These are phyloP conservation scores for Athripsodes cinereus DNA, from an alignment of 2,888 invertebrate species.

Conservation along the genomic window DNA sequence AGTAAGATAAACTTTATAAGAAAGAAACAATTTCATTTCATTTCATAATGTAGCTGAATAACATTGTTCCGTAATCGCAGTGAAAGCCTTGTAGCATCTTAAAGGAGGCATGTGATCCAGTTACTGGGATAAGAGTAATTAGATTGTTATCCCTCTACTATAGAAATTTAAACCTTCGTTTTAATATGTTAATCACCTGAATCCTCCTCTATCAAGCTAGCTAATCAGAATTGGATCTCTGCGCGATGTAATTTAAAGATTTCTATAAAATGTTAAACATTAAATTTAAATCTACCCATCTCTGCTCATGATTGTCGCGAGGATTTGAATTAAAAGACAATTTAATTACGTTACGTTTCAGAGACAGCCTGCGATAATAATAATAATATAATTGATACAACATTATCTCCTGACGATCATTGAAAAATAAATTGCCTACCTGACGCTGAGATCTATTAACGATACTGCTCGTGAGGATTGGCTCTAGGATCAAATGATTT, in stretches of 20 bases:
- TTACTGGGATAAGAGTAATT: constrained; percentile 16
- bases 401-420: too few relatives aligned
- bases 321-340: not conserved
- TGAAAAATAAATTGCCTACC: too few relatives aligned
- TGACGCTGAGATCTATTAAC: too few relatives aligned
- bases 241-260: not conserved
- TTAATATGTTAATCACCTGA: constrained; percentile 4
- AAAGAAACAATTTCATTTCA: too few relatives aligned
- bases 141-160: constrained; percentile 10
- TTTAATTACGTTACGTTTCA: too few relatives aligned
- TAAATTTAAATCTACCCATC: not conserved
- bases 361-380: too few relatives aligned
- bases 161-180: constrained; percentile 6
- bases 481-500: too few relatives aligned
- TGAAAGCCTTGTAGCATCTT: not conserved
- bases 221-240: not conserved
- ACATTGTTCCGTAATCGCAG: not conserved
- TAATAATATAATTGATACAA: too few relatives aligned
- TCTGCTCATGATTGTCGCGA: not conserved
- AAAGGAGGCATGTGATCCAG: constrained; percentile 19
- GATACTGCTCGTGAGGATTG: too few relatives aligned
- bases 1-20: too few relatives aligned
- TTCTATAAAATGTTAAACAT: not conserved
- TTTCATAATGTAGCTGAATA: too few relatives aligned
- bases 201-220: not conserved